Conservation (phyloP, 1,140 invertebrate species). For the Parasteatoda tepidariorum region DNA sequence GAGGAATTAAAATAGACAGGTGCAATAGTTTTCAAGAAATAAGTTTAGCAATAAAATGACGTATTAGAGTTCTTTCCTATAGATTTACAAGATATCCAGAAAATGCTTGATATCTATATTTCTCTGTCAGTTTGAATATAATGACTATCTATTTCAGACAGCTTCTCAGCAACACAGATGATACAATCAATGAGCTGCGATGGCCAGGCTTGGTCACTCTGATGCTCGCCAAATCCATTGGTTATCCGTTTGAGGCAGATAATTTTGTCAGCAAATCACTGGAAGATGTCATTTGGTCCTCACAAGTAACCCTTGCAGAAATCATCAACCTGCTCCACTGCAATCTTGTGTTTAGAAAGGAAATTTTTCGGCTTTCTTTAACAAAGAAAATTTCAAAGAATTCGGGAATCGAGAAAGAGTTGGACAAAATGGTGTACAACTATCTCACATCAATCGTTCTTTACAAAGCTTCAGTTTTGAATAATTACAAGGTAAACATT, state of each 20-base stretch:
- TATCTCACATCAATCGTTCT: constrained; percentile 27
- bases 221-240: constrained; percentile 12
- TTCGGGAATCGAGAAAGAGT: not conserved
- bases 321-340: constrained; percentile 34
- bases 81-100: too few species aligned
- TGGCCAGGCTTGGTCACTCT: constrained; percentile 39
- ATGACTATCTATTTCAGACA: constrained; percentile 21
- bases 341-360: constrained; percentile 28
- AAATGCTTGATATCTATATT: too few species aligned
- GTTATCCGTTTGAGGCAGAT: constrained; percentile 18
- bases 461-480: not conserved
- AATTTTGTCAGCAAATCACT: constrained; percentile 31
- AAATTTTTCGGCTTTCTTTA: not conserved
- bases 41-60: too few species aligned
- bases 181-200: not conserved
- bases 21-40: too few species aligned
- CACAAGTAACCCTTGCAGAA: constrained; percentile 30
- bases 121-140: too few species aligned
- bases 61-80: too few species aligned
- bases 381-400: not conserved
- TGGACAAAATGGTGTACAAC: not conserved
- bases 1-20: too few species aligned
- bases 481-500: constrained; percentile 12
- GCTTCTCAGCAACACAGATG: constrained; percentile 15
- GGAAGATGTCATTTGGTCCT: constrained; percentile 45